phyloP scores from a whole-genome alignment of 2,797 vertebrate genomes.

The Poecile montanus region DNA sequence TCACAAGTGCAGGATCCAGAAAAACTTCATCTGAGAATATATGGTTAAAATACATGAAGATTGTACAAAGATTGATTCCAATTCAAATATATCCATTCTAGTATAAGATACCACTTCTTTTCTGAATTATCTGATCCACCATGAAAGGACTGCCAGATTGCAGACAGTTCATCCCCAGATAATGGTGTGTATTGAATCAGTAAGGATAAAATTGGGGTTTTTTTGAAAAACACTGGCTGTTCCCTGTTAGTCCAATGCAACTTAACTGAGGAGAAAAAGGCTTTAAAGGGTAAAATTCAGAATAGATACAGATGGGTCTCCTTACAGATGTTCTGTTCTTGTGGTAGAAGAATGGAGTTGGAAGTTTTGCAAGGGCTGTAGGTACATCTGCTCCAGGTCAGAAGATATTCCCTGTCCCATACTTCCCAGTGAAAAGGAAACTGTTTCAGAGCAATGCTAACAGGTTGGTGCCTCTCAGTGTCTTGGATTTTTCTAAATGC shows the following conservation, averaged over 20 bases:
- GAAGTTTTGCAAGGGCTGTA: neutral
- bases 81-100: neutral
- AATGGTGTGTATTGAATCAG: neutral
- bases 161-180: neutral
- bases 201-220: neutral
- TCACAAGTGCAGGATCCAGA: neutral
- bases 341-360: neutral
- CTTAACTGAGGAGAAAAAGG: neutral
- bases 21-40: neutral
- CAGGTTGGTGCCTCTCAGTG: neutral
- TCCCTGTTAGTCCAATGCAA: neutral
- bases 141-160: neutral
- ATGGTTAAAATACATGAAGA: fast-evolving
- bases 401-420: neutral
- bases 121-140: neutral
- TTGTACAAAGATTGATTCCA: neutral
- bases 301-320: neutral
- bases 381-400: neutral
- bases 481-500: neutral
- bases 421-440: neutral
- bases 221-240: neutral
- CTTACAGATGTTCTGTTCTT: neutral
- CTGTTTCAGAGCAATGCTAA: neutral
- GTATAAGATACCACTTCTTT: neutral
- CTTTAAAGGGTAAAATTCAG: neutral